Base-by-base conservation (phyloP, 2,113 vertebrate genomes). In the Zonotrichia leucophrys region DNA sequence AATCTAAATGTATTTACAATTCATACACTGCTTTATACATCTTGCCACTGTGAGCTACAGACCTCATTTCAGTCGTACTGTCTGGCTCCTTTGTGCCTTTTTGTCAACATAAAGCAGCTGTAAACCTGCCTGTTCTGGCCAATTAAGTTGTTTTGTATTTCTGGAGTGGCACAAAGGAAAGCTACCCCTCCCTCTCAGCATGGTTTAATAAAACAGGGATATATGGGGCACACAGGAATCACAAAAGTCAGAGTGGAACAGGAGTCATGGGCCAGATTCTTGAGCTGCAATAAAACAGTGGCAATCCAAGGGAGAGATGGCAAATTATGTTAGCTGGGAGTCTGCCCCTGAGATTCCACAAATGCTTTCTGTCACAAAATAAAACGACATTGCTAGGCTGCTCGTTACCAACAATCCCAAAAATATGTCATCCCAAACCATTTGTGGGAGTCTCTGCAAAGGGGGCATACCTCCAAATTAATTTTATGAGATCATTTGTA, bases 121-220 rank as follows among this genome's bases (percentile, higher is more conserved):
- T 86, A 95, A 96, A 88, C 63, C 85, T 93, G 82, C 88, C 93
- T 96, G 76, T 63, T 80, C 75, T 59, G 68, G 78, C 63, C 83
- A 88, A 50, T 90, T 95, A 91, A 77, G 64, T 86, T 94, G 87
- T 59, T 95, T 86, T 83, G 90, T 91, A 81, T 86, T 95, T 88
- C 76, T 92, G 88, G 52, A 90, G 55, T 60, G 47, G 39, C 44
- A 92, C 42, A 55, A 90, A 93, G 90, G 64, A 89, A 93, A 77
- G 12, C 4, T 14, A 39, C 5, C 33, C 22, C 72, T 77, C 55
- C 31, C 70, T 58, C 63, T 62, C 50, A 18, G 64, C n/a, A 27
- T 60, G 68, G 24, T 86, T 96, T 74, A 74, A 93, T 86, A 93
- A 93, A 86, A 58, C 9, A 70, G 31, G 68, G 17, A 83, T 90